phyloP scores from a whole-genome alignment of 2,113 vertebrate genomes.

The Clarias batrachus region DNA sequence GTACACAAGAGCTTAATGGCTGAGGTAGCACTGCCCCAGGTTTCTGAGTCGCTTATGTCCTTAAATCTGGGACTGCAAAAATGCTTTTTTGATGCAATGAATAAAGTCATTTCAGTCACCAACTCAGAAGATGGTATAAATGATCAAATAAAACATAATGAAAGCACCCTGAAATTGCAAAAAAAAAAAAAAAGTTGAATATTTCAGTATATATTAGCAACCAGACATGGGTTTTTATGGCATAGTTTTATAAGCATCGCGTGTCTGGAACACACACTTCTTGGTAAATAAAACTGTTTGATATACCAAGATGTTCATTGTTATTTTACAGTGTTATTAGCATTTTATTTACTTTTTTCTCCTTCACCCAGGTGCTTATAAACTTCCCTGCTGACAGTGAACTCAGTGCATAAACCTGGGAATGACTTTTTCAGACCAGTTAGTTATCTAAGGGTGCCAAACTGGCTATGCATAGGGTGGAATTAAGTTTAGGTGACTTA shows the following conservation, averaged over 20 bases:
- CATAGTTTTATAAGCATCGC: slow-evolving; percentile 43
- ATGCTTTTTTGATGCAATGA: background rate
- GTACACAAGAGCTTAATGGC: too few species aligned
- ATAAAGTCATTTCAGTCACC: too few species aligned
- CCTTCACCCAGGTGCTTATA: slow-evolving; percentile 53
- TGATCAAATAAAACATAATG: background rate
- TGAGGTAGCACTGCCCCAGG: too few species aligned
- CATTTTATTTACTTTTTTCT: slow-evolving; percentile 46
- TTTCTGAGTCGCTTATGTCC: background rate
- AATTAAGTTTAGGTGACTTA: slow-evolving; percentile 44
- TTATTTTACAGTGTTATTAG: slow-evolving; percentile 50
- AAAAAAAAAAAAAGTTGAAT: slow-evolving; percentile 25
- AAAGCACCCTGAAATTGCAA: slow-evolving; percentile 9
- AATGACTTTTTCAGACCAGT: slow-evolving; percentile 43
- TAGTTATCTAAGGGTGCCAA: slow-evolving; percentile 36
- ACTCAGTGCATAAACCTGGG: slow-evolving; percentile 36
- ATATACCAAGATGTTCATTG: slow-evolving; percentile 50
- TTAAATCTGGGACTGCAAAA: background rate
- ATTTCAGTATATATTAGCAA: slow-evolving; percentile 19
- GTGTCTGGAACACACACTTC: slow-evolving; percentile 45
- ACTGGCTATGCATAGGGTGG: slow-evolving; percentile 43
- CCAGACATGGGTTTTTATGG: slow-evolving; percentile 33
- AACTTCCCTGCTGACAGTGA: slow-evolving; percentile 41
- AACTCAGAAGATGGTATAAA: slow-evolving; percentile 6
- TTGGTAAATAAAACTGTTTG: slow-evolving; percentile 43